Evolutionary conservation across 1,140 invertebrate genomes (phyloP).

Genomic region (Philotrypesis tridentata): DNA sequence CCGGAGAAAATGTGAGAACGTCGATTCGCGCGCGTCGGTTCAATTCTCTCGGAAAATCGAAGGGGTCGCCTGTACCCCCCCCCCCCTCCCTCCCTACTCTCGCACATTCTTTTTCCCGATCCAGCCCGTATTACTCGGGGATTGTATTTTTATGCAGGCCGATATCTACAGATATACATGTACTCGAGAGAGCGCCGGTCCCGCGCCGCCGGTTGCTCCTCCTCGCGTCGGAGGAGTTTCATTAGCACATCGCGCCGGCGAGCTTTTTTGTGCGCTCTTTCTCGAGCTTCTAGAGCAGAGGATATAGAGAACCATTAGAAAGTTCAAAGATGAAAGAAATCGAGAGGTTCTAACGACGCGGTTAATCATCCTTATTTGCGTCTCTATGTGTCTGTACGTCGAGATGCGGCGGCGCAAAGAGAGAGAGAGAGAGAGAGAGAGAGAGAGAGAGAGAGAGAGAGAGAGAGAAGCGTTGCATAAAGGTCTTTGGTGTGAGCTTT

Average conservation of each 20-base stretch:
- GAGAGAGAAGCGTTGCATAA: not conserved
- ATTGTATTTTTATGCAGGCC: not conserved
- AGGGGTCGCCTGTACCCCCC: too few relatives aligned
- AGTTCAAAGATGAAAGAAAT: not conserved
- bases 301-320: not conserved
- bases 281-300: too few relatives aligned
- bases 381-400: too few relatives aligned
- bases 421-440: too few relatives aligned
- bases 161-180: not conserved
- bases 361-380: not conserved
- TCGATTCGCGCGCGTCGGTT: not conserved
- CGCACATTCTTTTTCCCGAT: not conserved
- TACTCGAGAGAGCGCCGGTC: too few relatives aligned
- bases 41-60: slow-evolving; percentile 16
- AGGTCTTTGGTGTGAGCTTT: not conserved
- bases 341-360: not conserved
- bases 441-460: too few relatives aligned
- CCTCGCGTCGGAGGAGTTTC: too few relatives aligned
- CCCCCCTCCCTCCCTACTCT: too few relatives aligned
- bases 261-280: not conserved
- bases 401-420: too few relatives aligned
- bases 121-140: not conserved
- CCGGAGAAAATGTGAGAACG: slow-evolving; percentile 19
- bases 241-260: too few relatives aligned
- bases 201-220: too few relatives aligned